Conservation (phyloP, 1,140 invertebrate genomes). For the Theocolax elegans region DNA sequence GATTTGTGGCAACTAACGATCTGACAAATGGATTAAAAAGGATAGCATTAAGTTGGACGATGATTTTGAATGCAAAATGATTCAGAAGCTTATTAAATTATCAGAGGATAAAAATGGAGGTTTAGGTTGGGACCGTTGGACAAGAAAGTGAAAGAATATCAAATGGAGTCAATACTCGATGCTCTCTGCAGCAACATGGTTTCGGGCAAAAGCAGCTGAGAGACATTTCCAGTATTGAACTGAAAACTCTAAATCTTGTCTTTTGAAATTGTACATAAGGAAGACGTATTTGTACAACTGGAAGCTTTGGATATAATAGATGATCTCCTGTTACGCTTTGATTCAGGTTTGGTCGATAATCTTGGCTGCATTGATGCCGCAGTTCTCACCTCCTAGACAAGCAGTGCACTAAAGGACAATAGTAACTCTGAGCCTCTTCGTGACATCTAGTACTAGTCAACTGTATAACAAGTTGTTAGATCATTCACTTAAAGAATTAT, state of each 20-base stretch:
- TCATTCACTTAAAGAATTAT: slow-evolving; percentile 85
- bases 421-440: slow-evolving; percentile 86
- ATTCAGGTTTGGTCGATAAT: slow-evolving; percentile 87
- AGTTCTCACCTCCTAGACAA: slow-evolving; percentile 89
- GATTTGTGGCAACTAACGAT: slow-evolving; percentile 99
- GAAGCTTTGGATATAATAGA: slow-evolving; percentile 97
- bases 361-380: slow-evolving; percentile 87
- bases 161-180: slow-evolving; percentile 97
- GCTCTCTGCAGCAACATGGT: slow-evolving; percentile 97
- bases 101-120: slow-evolving; percentile 99
- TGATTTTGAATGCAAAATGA: slow-evolving; percentile 98
- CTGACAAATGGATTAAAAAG: slow-evolving; percentile 97
- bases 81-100: slow-evolving; percentile 93
- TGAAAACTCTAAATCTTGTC: slow-evolving; percentile 95
- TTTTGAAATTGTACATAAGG: slow-evolving; percentile 77
- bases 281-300: slow-evolving; percentile 96
- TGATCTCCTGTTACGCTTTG: slow-evolving; percentile 93
- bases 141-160: slow-evolving; percentile 97
- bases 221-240: slow-evolving; percentile 97
- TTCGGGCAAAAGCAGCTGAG: slow-evolving; percentile 94
- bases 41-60: slow-evolving; percentile 99
- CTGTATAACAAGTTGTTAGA: slow-evolving; percentile 93
- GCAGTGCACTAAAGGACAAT: slow-evolving; percentile 85
- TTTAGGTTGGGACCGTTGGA: slow-evolving; percentile 95
- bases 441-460: slow-evolving; percentile 88